Evolutionary conservation across 1,140 invertebrate genomes (phyloP), one percentile per base, ranked within the genome.

Genomic region (Euwallacea fornicatus): DNA sequence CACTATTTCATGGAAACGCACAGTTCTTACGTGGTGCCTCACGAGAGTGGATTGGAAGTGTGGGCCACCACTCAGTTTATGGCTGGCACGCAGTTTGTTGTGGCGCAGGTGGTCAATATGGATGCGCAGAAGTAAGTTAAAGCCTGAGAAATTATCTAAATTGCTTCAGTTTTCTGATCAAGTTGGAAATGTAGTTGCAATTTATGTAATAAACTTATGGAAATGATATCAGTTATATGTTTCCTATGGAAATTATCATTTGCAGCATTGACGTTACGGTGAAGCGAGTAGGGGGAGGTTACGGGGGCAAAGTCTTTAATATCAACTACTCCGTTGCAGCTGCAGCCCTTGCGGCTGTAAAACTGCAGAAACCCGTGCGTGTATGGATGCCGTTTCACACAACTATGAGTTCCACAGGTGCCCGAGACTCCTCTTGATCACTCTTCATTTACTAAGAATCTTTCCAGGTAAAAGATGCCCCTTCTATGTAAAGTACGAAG

Each of bases 281-380:
- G 0, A 83, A 85, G 55, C 81, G 91, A 53, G 63, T 93, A 0
- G 92, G 92, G 0, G 92, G 92, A 41, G 89, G 82, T 2, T 94
- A 91, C 67, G 92, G 89, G 62, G 76, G 76, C 0, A 91, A 90
- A 78, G 85, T 90, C 42, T 81, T 84, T 0, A 78, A 88, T 41
- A 76, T 82, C 0, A 74, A 76, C 4, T 78, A 83, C 7, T 70
- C 86, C 2, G 81, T 85, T 0, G 82, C 79, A 58, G 86, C 85
- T 0, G 13, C 86, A 68, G 85, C 88, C 7, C 71, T 91, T 2
- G 89, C 84, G 1, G 83, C 86, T 21, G 76, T 86, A 66, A 82
- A 85, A 41, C 75, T 87, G 46, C 83, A 86, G 74, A 82, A 84
- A 72, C 88, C 89, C 0, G 86, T 87, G 6, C 80, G 88, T 65